Evolutionary conservation across 1,140 invertebrate species (phyloP), one percentile per base, ranked within the genome.

Genomic region (Papilio dardanus): DNA sequence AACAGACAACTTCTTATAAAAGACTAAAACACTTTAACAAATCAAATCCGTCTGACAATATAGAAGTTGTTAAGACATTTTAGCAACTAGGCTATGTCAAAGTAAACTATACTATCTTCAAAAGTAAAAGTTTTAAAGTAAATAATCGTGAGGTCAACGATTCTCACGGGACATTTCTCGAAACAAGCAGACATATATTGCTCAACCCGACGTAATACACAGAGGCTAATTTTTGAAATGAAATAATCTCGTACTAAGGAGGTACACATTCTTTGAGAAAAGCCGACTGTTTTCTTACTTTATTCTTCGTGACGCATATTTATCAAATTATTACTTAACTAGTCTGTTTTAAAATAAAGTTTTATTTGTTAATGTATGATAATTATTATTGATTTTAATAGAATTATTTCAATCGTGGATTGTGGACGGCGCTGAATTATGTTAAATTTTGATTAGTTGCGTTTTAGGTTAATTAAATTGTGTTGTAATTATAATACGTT

Each of bases 161-260:
- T 67, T 31, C 65, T 33, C 65, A 35, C 35, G 65, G 65, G 65
- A 83, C 83, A 82, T 84, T 82, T 85, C 80, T 83, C 80, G 79
- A 83, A 86, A 85, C 82, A 83, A 76, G 77, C 77, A 81, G 75
- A 78, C 81, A 86, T 86, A 89, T 84, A 90, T 91, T 89, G 83
- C 86, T 77, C 81, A 88, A 90, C 83, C 71, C 78, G 30, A 75
- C 74, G 77, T 86, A 84, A 88, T 88, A 84, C 74, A 83, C 77
- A 75, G 81, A 81, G 81, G 87, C 86, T 87, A 89, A 90, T 89
- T 90, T 85, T 89, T 83, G 83, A 87, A 88, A 90, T 90, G 86
- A 87, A 85, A 86, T 86, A 86, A 90, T 90, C 88, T 87, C 77
- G 35, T 79, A 81, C 83, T 77, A 50, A 77, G 74, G 81, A 77